phyloP scores from a whole-genome alignment of 1,140 invertebrate species.

The Heliconius congener region DNA sequence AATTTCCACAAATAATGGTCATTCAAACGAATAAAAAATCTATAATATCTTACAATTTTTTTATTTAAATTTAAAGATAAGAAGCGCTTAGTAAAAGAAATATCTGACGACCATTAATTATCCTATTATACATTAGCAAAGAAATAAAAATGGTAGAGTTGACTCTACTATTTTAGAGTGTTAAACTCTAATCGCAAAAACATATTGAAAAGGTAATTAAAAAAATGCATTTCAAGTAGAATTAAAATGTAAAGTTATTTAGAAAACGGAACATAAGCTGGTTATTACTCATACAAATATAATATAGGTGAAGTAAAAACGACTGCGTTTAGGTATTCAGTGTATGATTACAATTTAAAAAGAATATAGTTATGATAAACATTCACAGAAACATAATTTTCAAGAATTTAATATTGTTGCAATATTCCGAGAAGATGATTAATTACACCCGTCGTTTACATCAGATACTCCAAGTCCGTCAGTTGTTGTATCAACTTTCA shows the following conservation, averaged over 20 bases:
- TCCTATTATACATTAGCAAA: no score
- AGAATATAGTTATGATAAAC: conserved; percentile 8
- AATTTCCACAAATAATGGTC: no score
- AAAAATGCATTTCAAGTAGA: not conserved
- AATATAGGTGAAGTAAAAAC: not conserved
- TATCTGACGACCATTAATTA: no score
- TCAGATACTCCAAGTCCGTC: not conserved
- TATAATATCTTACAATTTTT: no score
- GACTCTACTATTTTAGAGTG: no score
- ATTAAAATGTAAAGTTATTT: no score
- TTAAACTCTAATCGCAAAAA: no score
- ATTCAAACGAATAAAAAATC: no score
- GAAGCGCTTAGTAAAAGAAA: no score
- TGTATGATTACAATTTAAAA: not conserved
- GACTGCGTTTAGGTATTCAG: not conserved
- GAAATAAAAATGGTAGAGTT: no score
- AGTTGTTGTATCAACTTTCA: not conserved
- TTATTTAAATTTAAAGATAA: no score
- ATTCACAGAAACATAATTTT: conserved; percentile 7
- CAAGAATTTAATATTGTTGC: not conserved
- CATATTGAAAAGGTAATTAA: no score
- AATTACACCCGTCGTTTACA: not conserved
- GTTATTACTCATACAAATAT: not conserved
- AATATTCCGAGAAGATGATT: conserved; percentile 10
- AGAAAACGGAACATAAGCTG: not conserved